Conservation (phyloP, 2,888 invertebrate genomes). For the Pheosia gnoma region DNA sequence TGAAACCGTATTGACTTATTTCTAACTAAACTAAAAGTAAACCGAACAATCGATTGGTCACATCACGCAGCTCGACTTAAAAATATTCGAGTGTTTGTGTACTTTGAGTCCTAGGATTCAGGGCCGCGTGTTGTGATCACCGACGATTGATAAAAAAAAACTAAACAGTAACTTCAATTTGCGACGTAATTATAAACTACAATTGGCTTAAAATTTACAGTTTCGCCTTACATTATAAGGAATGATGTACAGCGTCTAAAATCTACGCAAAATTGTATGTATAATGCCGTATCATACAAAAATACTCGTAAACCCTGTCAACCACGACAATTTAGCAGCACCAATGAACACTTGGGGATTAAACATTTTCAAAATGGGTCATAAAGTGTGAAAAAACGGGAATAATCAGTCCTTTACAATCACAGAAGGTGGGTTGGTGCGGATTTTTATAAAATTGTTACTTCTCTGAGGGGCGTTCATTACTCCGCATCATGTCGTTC, state of each 20-base stretch:
- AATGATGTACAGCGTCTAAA: slow-evolving; percentile 62
- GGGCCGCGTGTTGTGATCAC: slow-evolving; percentile 21
- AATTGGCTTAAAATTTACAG: slow-evolving; percentile 67
- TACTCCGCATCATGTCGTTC: slow-evolving; percentile 16
- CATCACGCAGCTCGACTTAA: slow-evolving; percentile 18
- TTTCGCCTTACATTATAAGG: slow-evolving; percentile 63
- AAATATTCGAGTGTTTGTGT: slow-evolving; percentile 1
- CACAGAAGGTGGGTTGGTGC: slow-evolving; percentile 31
- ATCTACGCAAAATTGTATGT: slow-evolving; percentile 47
- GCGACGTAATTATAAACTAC: slow-evolving; percentile 52
- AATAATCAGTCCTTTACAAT: slow-evolving; percentile 37
- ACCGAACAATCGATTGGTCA: slow-evolving; percentile 27
- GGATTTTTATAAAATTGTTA: slow-evolving; percentile 3
- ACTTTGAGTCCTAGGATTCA: neutral
- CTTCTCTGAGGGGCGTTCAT: slow-evolving; percentile 10
- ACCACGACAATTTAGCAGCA: slow-evolving; percentile 69
- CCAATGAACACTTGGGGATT: slow-evolving; percentile 70
- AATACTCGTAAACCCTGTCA: slow-evolving; percentile 70
- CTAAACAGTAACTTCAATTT: slow-evolving; percentile 54
- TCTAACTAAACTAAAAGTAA: slow-evolving; percentile 45
- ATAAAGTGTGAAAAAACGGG: slow-evolving; percentile 25
- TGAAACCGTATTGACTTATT: slow-evolving; percentile 50
- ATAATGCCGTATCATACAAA: slow-evolving; percentile 58
- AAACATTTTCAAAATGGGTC: slow-evolving; percentile 47
- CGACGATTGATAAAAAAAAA: slow-evolving; percentile 23